Evolutionary conservation across 1,140 invertebrate species (phyloP).

Genomic region (Homarus americanus): DNA sequence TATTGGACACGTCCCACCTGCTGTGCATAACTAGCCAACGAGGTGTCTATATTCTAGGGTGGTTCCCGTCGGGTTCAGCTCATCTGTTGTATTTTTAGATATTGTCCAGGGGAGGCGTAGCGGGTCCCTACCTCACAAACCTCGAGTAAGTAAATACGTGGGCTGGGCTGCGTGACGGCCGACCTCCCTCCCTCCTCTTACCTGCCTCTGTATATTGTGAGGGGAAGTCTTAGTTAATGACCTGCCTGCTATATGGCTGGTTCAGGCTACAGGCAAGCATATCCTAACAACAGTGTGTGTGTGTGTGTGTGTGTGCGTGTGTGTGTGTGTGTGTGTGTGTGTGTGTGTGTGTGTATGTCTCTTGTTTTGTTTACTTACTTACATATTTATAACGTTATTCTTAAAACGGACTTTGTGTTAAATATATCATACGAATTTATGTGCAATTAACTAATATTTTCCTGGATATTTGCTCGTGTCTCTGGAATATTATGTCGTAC

Average conservation of each 20-base stretch:
- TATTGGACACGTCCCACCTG: too few relatives aligned
- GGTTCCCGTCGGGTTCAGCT: background rate
- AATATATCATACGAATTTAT: too few relatives aligned
- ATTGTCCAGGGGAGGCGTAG: constrained; percentile 6
- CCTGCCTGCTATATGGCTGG: constrained; percentile 46
- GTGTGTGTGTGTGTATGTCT: too few relatives aligned
- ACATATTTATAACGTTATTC: too few relatives aligned
- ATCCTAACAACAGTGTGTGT: background rate
- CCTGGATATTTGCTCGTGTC: too few relatives aligned
- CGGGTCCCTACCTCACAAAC: constrained; percentile 36
- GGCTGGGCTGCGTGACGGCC: constrained; percentile 47
- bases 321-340: too few relatives aligned
- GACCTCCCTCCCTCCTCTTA: constrained; percentile 1
- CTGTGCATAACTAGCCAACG: too few relatives aligned
- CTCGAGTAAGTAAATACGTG: constrained; percentile 41
- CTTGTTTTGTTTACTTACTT: too few relatives aligned
- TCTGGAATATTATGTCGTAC: too few relatives aligned
- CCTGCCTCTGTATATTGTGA: constrained; percentile 58
- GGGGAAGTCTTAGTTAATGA: constrained; percentile 62
- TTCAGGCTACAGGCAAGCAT: constrained; percentile 25
- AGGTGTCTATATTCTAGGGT: background rate
- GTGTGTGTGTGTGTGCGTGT: background rate
- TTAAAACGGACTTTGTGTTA: too few relatives aligned
- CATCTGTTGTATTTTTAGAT: background rate
- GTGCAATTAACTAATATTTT: too few relatives aligned